Evolutionary conservation across 2,888 invertebrate species (phyloP).

Genomic region (Cheilosia soror): DNA sequence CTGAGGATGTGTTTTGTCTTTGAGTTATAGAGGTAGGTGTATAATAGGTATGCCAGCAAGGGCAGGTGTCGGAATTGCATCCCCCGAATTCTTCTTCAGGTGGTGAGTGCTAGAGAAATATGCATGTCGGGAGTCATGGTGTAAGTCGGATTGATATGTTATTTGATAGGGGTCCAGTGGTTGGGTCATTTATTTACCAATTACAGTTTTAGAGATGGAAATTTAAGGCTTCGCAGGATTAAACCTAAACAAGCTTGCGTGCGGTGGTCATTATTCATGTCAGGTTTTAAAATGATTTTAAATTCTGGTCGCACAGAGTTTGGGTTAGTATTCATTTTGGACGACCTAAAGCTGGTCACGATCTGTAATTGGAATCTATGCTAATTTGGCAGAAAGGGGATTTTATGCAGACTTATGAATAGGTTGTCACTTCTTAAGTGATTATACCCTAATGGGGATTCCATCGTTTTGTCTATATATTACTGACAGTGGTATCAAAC

Average conservation of each 20-base stretch:
- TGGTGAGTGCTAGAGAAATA: constrained; percentile 50
- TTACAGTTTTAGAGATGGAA: constrained; percentile 47
- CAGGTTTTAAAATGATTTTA: constrained; percentile 9
- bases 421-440: background rate
- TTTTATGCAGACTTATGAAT: constrained; percentile 7
- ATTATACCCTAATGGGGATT: background rate
- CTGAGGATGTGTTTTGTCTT: constrained; percentile 56
- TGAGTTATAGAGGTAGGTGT: constrained; percentile 47
- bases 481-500: too few species aligned
- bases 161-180: constrained; percentile 31
- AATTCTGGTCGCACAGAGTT: constrained; percentile 16
- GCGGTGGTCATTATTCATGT: constrained; percentile 48
- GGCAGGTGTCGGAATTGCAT: constrained; percentile 3
- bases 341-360: background rate
- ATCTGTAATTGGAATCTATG: constrained; percentile 56
- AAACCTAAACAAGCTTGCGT: constrained; percentile 13
- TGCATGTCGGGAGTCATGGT: constrained; percentile 43
- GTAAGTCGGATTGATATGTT: constrained; percentile 50
- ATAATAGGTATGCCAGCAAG: constrained; percentile 1
- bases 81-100: constrained; percentile 11
- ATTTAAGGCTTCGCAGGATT: constrained; percentile 34
- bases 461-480: too few species aligned
- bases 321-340: constrained; percentile 1
- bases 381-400: constrained; percentile 18
- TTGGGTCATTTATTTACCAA: constrained; percentile 57